phyloP scores from a whole-genome alignment of 2,113 vertebrate genomes.

The Laticauda colubrina region DNA sequence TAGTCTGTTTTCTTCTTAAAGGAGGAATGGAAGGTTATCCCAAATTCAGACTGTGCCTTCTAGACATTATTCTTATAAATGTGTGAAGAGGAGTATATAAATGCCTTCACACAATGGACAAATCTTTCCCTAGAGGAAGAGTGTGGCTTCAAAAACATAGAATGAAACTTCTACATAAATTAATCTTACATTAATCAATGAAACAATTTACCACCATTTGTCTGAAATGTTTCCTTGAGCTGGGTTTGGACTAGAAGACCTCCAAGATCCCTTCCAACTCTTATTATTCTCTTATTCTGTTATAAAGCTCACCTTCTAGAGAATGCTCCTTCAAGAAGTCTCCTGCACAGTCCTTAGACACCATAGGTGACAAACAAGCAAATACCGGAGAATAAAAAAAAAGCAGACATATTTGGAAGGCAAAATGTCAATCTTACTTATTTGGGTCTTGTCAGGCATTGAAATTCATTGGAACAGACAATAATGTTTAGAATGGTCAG shows the following conservation, averaged over 20 bases:
- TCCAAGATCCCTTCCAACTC: neutral
- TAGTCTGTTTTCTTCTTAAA: neutral
- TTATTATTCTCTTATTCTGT: neutral
- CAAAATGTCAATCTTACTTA: neutral
- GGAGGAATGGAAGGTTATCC: neutral
- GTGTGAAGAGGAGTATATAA: neutral
- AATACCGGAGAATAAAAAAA: neutral
- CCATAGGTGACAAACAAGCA: neutral
- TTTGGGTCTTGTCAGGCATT: neutral
- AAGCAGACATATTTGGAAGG: neutral
- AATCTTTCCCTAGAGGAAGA: neutral
- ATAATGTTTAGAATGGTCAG: neutral
- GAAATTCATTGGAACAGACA: neutral
- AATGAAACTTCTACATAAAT: neutral
- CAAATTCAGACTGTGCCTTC: neutral
- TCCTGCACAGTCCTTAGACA: neutral
- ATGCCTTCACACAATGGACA: neutral
- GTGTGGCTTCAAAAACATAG: neutral
- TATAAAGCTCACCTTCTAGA: neutral
- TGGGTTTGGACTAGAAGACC: neutral
- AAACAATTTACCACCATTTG: neutral
- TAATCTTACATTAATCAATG: neutral
- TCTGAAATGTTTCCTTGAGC: neutral
- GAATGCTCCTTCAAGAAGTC: neutral
- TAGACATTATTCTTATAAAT: neutral